Base-by-base conservation (phyloP, 2,888 invertebrate species). In the Sympetrum striolatum region DNA sequence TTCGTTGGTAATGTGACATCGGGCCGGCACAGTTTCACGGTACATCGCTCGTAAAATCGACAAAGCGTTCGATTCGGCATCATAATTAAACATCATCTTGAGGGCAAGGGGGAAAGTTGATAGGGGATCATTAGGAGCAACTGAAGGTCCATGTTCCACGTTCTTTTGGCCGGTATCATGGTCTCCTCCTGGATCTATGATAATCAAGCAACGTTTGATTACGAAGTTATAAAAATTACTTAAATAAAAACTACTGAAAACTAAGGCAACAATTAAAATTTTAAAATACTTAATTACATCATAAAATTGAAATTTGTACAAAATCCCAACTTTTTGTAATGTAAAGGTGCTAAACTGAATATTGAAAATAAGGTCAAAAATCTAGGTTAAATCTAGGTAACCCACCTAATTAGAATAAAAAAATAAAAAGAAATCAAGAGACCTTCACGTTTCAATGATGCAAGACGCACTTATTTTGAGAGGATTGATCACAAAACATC, bases 11-110 rank as follows among this genome's bases (percentile, higher is more conserved):
- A 93, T 94, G 91, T 94, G 94, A 90, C 95, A 94, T 58, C 91
- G 91, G 0, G 96, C 96, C 8, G 98, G 98, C 10, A 98, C 96
- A 18, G 97, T 96, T 94, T 98, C 98, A 91, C 96, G 95, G 92
- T 96, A 96, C 97, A 98, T 98, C 8, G 96, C 96, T 90, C 95
- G 95, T 92, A 97, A 93, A 92, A 98, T 97, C 31, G 96, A 95
- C 92, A 96, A 94, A 0, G 98, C 96, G 93, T 97, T 97, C 31
- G 97, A 97, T 93, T 97, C 97, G 5, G 97, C 96, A 92, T 97
- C 97, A 93, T 98, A 98, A 93, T 98, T 98, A 93, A 98, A 98
- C 97, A 98, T 97, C 96, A 98, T 97, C 94, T 98, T 98, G 31
- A 98, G 94, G 10, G 98, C 98, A 91, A 98, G 93, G 0, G 96